Evolutionary conservation across 2,797 vertebrate genomes (phyloP).

Genomic region (Neosalanx taihuensis): DNA sequence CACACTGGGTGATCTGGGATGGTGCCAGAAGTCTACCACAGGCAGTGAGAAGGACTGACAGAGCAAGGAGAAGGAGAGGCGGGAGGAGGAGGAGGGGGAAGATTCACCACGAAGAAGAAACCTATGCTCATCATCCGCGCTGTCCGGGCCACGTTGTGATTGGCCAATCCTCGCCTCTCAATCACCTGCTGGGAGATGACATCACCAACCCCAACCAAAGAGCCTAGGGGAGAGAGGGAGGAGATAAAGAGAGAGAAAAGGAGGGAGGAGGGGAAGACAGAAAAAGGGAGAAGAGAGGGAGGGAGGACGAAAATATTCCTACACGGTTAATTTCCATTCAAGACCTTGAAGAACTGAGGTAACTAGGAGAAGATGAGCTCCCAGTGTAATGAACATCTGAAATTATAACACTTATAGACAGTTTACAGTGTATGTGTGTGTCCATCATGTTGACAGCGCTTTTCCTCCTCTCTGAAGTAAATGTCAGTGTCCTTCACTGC

Average conservation of each 20-base stretch:
- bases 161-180: constrained; percentile 76
- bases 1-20: constrained; percentile 10
- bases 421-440: background rate
- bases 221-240: constrained; percentile 64
- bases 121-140: constrained; percentile 85
- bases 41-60: background rate
- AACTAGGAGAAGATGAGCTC: no score
- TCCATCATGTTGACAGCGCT: background rate
- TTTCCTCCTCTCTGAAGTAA: background rate
- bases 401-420: no score
- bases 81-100: background rate
- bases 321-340: no score
- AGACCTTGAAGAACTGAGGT: no score
- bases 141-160: constrained; percentile 78
- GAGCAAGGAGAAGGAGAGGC: background rate
- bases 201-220: constrained; percentile 83
- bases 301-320: background rate
- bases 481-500: constrained; percentile 1
- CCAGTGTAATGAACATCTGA: no score
- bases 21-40: background rate
- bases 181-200: constrained; percentile 90
- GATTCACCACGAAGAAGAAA: constrained; percentile 87
- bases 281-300: background rate
- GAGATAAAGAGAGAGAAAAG: background rate
- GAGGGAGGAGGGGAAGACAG: background rate